A percentile compares a stretch with the other conserved stretches of the same genome.
Conservation (phyloP, 2,797 vertebrate genomes). For the Yasuhikotakia modesta region DNA sequence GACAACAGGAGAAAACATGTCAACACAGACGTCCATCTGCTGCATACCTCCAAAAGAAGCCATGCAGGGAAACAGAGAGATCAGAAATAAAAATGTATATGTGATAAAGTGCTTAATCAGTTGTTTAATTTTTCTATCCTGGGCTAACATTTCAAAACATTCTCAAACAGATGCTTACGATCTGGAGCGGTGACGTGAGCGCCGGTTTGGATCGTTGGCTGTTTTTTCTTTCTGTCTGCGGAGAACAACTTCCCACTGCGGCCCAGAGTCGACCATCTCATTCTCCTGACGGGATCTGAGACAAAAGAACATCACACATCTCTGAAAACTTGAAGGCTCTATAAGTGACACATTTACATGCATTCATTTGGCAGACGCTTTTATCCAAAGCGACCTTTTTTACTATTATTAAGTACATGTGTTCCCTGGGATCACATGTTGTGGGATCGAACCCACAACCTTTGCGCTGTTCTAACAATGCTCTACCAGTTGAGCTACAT, state of each 20-base stretch:
- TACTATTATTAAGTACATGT: too few species aligned
- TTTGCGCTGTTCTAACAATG: too few species aligned
- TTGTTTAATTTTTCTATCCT: not conserved
- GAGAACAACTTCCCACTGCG: slow-evolving; percentile 69
- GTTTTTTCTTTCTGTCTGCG: slow-evolving; percentile 83
- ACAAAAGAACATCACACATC: not conserved
- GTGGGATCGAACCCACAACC: too few species aligned
- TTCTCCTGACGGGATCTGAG: slow-evolving; percentile 59
- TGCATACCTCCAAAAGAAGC: not conserved
- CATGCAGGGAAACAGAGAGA: not conserved
- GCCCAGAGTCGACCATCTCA: slow-evolving; percentile 65
- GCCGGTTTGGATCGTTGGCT: slow-evolving; percentile 77
- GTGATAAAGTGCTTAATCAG: not conserved
- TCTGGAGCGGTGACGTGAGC: slow-evolving; percentile 86
- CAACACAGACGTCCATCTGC: not conserved
- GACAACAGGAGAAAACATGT: slow-evolving; percentile 1
- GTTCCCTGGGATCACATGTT: too few species aligned
- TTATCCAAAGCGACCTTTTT: too few species aligned
- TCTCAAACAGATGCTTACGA: slow-evolving; percentile 74
- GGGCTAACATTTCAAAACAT: not conserved
- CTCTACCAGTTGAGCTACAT: too few species aligned
- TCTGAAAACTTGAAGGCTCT: too few species aligned
- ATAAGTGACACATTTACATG: too few species aligned
- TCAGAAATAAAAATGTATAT: not conserved
- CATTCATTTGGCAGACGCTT: too few species aligned